Conservation (phyloP, 2,797 vertebrate genomes). For the Oreochromis mossambicus region DNA sequence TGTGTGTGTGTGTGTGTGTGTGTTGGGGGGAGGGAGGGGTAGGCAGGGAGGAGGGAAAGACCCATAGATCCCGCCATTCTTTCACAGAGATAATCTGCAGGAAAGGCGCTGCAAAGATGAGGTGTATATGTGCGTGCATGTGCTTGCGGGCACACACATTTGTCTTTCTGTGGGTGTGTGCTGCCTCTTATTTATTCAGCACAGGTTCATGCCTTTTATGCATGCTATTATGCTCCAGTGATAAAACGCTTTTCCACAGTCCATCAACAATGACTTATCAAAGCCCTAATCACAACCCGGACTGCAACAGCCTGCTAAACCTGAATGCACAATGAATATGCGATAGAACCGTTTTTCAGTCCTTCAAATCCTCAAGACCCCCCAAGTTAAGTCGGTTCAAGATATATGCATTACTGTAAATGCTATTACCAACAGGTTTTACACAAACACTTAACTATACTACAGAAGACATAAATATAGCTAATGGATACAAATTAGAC, state of each 20-base stretch:
- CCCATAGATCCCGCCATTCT: slow-evolving; percentile 65
- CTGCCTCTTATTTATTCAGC: slow-evolving; percentile 57
- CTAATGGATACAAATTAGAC: slow-evolving; percentile 58
- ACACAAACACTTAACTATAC: slow-evolving; percentile 42
- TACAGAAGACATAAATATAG: slow-evolving; percentile 52
- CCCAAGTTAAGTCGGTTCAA: slow-evolving; percentile 36
- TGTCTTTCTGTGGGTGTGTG: slow-evolving; percentile 43
- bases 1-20: not conserved
- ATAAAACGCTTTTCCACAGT: slow-evolving; percentile 66
- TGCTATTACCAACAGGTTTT: slow-evolving; percentile 32
- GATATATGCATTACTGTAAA: slow-evolving; percentile 44
- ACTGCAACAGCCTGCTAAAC: slow-evolving; percentile 49
- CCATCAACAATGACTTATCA: slow-evolving; percentile 68
- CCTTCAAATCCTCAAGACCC: slow-evolving; percentile 41
- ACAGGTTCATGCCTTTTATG: slow-evolving; percentile 63
- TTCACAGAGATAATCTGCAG: slow-evolving; percentile 68
- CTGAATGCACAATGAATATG: slow-evolving; percentile 25
- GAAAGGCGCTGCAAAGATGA: slow-evolving; percentile 18
- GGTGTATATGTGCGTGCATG: not conserved
- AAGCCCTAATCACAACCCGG: slow-evolving; percentile 32
- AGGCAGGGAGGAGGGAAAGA: slow-evolving; percentile 24
- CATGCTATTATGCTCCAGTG: slow-evolving; percentile 60
- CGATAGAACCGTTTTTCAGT: slow-evolving; percentile 23
- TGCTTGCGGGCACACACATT: not conserved
- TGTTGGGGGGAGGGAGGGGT: not conserved